phyloP scores from a whole-genome alignment of 2,797 vertebrate species.

The Adrianichthys oophorus region DNA sequence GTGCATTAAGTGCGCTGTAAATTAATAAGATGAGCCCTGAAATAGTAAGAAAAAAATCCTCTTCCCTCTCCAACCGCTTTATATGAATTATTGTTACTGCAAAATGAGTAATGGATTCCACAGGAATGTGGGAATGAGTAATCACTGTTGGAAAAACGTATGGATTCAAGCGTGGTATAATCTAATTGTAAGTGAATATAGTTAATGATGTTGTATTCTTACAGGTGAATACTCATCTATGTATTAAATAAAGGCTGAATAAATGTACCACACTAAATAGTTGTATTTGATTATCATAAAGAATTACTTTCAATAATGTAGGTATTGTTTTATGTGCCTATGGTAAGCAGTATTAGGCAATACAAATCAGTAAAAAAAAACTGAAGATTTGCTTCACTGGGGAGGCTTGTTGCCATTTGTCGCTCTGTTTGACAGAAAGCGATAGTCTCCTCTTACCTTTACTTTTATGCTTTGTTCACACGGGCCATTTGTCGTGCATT shows the following conservation, averaged over 20 bases:
- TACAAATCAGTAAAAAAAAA: too few species aligned
- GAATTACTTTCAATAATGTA: not conserved
- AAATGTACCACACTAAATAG: not conserved
- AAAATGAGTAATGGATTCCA: slow-evolving; percentile 18
- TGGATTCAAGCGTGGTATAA: too few species aligned
- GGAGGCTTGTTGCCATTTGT: not conserved
- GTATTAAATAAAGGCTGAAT: not conserved
- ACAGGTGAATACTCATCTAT: not conserved
- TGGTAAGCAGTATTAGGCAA: too few species aligned
- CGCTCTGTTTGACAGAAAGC: not conserved
- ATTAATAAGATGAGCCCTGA: slow-evolving; percentile 4
- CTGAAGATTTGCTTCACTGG: too few species aligned
- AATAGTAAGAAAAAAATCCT: slow-evolving; percentile 2
- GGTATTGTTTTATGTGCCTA: not conserved
- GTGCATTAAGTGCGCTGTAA: slow-evolving; percentile 12
- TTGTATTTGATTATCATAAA: not conserved
- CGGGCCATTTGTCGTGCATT: too few species aligned
- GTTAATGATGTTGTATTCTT: slow-evolving; percentile 10
- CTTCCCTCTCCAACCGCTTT: not conserved
- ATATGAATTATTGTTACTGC: slow-evolving; percentile 19
- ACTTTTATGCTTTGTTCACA: not conserved
- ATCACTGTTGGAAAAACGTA: slow-evolving; percentile 9
- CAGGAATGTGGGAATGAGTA: slow-evolving; percentile 7
- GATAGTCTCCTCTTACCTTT: not conserved
- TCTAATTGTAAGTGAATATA: slow-evolving; percentile 18